Evolutionary conservation across 1,140 invertebrate species (phyloP).

Genomic region (Euura saliciscinereae): DNA sequence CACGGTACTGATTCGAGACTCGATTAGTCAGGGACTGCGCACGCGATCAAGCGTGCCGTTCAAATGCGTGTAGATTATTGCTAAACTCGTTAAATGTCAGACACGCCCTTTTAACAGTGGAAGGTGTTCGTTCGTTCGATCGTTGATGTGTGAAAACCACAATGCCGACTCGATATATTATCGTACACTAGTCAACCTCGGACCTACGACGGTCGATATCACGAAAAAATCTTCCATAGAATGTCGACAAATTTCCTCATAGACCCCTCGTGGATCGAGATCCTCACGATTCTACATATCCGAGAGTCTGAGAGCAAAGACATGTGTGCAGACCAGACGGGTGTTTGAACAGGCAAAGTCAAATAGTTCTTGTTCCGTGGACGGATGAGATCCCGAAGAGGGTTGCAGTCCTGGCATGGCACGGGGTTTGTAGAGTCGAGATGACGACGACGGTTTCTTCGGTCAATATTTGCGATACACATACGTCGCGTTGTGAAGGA

Average conservation of each 20-base stretch:
- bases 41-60: constrained; percentile 1
- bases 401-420: not conserved
- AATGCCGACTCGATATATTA: too few species aligned
- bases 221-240: too few species aligned
- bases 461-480: constrained; percentile 4
- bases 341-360: constrained; percentile 5
- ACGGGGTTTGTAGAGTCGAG: not conserved
- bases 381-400: not conserved
- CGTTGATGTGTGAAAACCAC: too few species aligned
- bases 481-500: not conserved
- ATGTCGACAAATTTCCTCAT: too few species aligned
- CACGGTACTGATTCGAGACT: not conserved
- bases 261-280: too few species aligned
- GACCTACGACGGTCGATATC: too few species aligned
- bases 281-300: too few species aligned
- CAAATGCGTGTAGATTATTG: not conserved
- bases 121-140: not conserved
- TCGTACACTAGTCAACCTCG: too few species aligned
- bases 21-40: not conserved
- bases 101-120: constrained; percentile 4
- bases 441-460: constrained; percentile 3
- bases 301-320: not conserved
- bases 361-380: not conserved
- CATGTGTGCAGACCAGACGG: not conserved
- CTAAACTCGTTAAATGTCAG: not conserved